Evolutionary conservation across 2,797 vertebrate species (phyloP), one percentile per base, ranked within the genome.

Genomic region (Buceros bicornis): DNA sequence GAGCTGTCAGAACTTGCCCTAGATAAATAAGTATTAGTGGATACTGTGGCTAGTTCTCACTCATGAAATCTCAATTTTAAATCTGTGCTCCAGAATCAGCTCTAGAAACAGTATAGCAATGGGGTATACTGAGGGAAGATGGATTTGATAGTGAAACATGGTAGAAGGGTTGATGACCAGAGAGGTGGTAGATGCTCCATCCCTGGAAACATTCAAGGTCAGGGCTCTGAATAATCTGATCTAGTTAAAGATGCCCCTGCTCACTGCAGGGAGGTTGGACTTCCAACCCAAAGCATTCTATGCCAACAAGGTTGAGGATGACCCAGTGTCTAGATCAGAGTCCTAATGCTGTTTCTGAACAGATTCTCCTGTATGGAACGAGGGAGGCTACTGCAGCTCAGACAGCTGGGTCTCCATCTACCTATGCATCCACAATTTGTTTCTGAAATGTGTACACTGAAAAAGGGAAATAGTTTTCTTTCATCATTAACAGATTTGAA

Each of bases 11-110:
- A 86, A 93, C 76, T 48, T 86, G 26, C 92, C 82, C 66, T 80
- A 93, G 89, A 97, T 86, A 83, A 93, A 97, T 95, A 67, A 72
- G 26, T 72, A 85, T 73, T 74, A 65, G 74, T 57, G 47, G 67
- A 62, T 50, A 50, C 13, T 10, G 31, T 33, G 79, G 91, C 76
- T 62, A 88, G 72, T 33, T 91, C 85, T 88, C 62, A 69, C 57
- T 90, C 73, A 10, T 18, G 64, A 86, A 95, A 95, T 84, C 86
- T 82, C 88, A 84, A 17, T 91, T 87, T 92, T 71, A 80, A 87
- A 86, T 56, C 84, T 69, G 26, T 0, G 0, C 50, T 90, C 1
- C 1, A 57, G 66, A 50, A 58, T 86, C 35, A 40, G 66, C 31
- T 60, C 20, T 60, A 70, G 28, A 47, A 83, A 74, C 5, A 22